These are phyloP conservation scores for Entomobrya proxima DNA, from an alignment of 2,888 invertebrate genomes.

Conservation along the genomic window DNA sequence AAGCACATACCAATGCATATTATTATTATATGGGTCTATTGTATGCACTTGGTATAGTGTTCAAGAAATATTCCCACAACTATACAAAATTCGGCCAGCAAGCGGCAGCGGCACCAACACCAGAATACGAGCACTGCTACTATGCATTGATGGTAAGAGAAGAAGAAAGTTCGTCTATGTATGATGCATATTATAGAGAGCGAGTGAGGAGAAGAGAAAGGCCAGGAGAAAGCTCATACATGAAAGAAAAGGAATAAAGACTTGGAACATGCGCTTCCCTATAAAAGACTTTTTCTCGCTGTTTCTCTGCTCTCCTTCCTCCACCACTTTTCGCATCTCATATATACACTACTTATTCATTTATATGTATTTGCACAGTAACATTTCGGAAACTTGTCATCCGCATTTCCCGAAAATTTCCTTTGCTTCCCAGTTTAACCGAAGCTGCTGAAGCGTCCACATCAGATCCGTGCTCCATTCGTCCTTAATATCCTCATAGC, in stretches of 20 bases:
- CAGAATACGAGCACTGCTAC: no score
- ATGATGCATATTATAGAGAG: conserved; percentile 37
- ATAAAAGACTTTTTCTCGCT: conserved; percentile 41
- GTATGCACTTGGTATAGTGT: background rate
- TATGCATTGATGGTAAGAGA: conserved; percentile 37
- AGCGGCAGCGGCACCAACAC: background rate
- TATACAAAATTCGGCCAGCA: background rate
- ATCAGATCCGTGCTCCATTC: conserved; percentile 51
- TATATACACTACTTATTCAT: conserved; percentile 51
- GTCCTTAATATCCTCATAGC: conserved; percentile 28
- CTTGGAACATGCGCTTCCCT: conserved; percentile 67
- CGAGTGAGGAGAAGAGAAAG: conserved; percentile 17
- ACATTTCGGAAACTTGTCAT: conserved; percentile 70
- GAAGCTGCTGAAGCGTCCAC: conserved; percentile 66
- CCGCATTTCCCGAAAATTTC: conserved; percentile 69
- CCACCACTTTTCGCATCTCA: conserved; percentile 36
- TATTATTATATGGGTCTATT: background rate
- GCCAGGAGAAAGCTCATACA: conserved; percentile 16
- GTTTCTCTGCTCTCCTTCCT: conserved; percentile 44
- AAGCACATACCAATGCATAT: background rate
- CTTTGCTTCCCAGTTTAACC: conserved; percentile 69
- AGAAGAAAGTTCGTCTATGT: conserved; percentile 47
- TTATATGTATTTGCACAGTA: conserved; percentile 59
- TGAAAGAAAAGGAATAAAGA: conserved; percentile 58
- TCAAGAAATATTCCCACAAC: background rate